phyloP scores from a whole-genome alignment of 2,888 invertebrate genomes.

The Vesta saturnalis region DNA sequence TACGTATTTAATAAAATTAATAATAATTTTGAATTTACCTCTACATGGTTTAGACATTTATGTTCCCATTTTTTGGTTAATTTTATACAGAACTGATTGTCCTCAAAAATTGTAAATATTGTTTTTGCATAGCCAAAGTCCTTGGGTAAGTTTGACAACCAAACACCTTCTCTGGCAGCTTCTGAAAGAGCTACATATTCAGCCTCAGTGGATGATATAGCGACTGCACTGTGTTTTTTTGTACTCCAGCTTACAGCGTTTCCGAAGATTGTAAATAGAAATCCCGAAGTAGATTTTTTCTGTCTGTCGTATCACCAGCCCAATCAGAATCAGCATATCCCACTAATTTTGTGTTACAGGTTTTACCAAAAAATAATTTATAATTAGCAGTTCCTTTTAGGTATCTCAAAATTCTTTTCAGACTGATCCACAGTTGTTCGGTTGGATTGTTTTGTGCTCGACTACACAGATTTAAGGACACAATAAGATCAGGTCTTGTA shows the following conservation, averaged over 20 bases:
- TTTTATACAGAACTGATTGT: not conserved
- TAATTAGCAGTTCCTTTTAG: not conserved
- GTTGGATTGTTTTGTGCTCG: not conserved
- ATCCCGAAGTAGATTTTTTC: conserved; percentile 11
- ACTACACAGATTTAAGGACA: not conserved
- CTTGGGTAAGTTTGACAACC: not conserved
- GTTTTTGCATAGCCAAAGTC: not conserved
- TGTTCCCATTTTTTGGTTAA: not conserved
- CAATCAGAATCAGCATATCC: not conserved
- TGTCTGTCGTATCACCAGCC: not conserved
- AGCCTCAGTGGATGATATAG: no score
- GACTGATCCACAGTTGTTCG: not conserved
- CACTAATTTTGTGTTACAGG: not conserved
- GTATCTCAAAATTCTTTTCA: not conserved
- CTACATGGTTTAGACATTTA: not conserved
- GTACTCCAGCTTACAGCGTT: conserved; percentile 4
- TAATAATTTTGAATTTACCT: no score
- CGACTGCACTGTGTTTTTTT: not conserved
- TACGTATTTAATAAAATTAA: no score
- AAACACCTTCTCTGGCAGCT: not conserved
- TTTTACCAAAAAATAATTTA: not conserved
- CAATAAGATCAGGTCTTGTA: not conserved
- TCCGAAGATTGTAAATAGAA: not conserved
- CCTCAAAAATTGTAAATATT: not conserved
- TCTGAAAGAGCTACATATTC: not conserved